A percentile compares a stretch with the other conserved stretches of the same genome.
These are phyloP conservation scores for Paedocypris micromegethes DNA, from an alignment of 2,797 vertebrate species.

Conservation along the genomic window DNA sequence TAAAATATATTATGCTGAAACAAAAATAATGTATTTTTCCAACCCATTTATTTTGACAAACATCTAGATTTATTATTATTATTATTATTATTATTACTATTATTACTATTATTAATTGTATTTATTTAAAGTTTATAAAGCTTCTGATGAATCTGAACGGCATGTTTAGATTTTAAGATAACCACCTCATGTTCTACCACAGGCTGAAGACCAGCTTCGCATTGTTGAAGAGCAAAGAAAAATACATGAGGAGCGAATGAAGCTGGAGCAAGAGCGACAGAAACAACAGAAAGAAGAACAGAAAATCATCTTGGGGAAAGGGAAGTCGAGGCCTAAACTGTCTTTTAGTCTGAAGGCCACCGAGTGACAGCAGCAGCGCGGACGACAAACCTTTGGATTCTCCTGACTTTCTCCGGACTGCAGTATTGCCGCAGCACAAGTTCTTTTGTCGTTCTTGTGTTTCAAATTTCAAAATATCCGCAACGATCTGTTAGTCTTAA, in stretches of 20 bases:
- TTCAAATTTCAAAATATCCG: constrained; percentile 21
- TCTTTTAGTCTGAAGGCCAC: constrained; percentile 94
- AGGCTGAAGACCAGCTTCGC: constrained; percentile 98
- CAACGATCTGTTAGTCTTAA: constrained; percentile 11
- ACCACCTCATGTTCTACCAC: background rate
- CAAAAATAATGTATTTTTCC: too few species aligned
- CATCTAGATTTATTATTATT: too few species aligned
- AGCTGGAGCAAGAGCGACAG: constrained; percentile 98
- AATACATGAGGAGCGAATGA: constrained; percentile 98
- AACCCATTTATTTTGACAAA: too few species aligned
- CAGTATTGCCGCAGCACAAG: constrained; percentile 3
- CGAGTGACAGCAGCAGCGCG: constrained; percentile 70
- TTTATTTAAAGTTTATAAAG: too few species aligned
- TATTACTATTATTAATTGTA: too few species aligned
- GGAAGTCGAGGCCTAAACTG: constrained; percentile 96
- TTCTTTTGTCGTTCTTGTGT: constrained; percentile 20
- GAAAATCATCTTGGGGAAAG: constrained; percentile 98
- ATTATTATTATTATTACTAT: too few species aligned
- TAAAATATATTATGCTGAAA: too few species aligned
- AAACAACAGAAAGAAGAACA: constrained; percentile 98
- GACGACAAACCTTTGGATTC: background rate
- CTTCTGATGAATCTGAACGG: background rate
- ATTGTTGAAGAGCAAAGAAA: constrained; percentile 99
- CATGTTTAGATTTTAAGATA: background rate
- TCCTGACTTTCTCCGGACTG: constrained; percentile 45